Conservation (phyloP, 1,140 invertebrate species). For the Procambarus virginalis region DNA sequence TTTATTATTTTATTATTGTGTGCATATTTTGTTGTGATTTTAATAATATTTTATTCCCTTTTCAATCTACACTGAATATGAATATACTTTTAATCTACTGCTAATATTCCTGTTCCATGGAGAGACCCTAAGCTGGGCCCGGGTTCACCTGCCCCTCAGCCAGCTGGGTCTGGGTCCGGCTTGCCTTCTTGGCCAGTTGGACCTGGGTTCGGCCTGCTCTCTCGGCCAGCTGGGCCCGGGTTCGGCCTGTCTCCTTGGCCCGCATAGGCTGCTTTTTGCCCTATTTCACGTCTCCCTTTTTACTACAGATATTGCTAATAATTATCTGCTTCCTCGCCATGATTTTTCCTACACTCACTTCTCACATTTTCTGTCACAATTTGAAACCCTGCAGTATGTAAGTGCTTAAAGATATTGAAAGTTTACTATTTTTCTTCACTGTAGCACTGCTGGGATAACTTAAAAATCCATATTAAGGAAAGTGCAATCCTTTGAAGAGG, state of each 20-base stretch:
- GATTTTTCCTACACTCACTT: slow-evolving; percentile 25
- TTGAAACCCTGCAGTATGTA: slow-evolving; percentile 37
- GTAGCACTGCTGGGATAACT: slow-evolving; percentile 36
- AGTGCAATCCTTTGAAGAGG: slow-evolving; percentile 43
- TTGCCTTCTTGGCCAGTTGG: no score
- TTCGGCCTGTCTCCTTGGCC: background rate
- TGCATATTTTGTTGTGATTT: slow-evolving; percentile 1
- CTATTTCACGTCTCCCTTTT: background rate
- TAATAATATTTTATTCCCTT: slow-evolving; percentile 20
- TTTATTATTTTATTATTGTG: background rate
- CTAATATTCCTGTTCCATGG: background rate
- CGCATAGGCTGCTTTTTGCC: slow-evolving; percentile 5
- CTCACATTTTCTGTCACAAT: slow-evolving; percentile 27
- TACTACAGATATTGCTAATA: slow-evolving; percentile 11
- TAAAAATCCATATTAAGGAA: slow-evolving; percentile 34
- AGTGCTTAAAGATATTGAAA: slow-evolving; percentile 31
- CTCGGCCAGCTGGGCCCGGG: no score
- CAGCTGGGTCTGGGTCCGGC: background rate
- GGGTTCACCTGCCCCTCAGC: no score
- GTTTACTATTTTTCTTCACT: slow-evolving; percentile 1
- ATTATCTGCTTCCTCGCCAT: slow-evolving; percentile 31
- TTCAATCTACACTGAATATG: slow-evolving; percentile 13
- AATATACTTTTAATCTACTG: background rate
- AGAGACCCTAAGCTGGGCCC: background rate
- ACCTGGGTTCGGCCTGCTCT: no score